Base-by-base conservation (phyloP, 2,888 invertebrate genomes). In the Scaptomyza polygonia region DNA sequence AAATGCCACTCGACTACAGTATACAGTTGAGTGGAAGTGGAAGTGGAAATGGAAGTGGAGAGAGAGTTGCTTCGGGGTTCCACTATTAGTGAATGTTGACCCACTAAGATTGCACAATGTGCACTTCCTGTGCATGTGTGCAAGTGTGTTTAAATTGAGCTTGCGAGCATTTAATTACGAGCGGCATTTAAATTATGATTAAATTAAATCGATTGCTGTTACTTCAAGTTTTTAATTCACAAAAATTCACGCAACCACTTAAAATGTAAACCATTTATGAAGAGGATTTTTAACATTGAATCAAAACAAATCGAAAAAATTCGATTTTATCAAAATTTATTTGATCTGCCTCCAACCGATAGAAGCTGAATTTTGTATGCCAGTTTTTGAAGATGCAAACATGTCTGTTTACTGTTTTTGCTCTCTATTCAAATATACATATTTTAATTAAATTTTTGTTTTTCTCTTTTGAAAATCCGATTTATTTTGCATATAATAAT, bases 1-100 rank as follows among this genome's bases (percentile, higher is more conserved):
- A 67, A 58, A 72, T 62, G 40, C 21, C 21, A 43, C 47, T 36
- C 18, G 39, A 21, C 8, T 32, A 40, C n/a, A 12, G 21, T 21
- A 4, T 3, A 21, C 21, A 21, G 40, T 36, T n/a, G 34, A 6
- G 2, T 6, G 5, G n/a, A n/a, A n/a, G n/a, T n/a, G n/a, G n/a
- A n/a, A n/a, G n/a, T n/a, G n/a, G n/a, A n/a, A n/a, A n/a, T n/a
- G n/a, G n/a, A 14, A 21, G 12, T 1, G 34, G 6, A 2, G 18
- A 12, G 18, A 11, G 5, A 25, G 25, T 25, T 25, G 25, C 25
- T 25, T 25, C 4, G 25, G 25, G 12, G 12, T 8, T 62, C 39
- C 36, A 47, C 55, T 49, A 54, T 49, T 49, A 42, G 57, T 42
- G 53, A 57, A 58, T 59, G 59, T 58, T 74, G 72, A 74, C 57